Percentiles rank a stretch among this genome's conserved stretches.
Evolutionary conservation across 1,140 invertebrate genomes (phyloP).

Genomic region (Catajapyx aquilonaris): DNA sequence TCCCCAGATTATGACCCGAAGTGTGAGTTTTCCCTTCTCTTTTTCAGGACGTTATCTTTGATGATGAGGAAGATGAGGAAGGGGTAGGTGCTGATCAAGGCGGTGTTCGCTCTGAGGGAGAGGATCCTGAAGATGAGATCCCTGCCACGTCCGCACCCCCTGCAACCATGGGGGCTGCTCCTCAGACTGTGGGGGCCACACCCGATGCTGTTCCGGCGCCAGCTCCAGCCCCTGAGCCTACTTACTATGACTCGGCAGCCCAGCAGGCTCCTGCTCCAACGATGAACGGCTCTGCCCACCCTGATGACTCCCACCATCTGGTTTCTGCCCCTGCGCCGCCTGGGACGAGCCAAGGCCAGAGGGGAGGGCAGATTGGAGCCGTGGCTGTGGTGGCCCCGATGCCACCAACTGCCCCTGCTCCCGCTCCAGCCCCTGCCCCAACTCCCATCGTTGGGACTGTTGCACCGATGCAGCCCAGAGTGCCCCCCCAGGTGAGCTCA

Average conservation of each 20-base stretch:
- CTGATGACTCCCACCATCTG: constrained; percentile 13
- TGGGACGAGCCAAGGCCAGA: constrained; percentile 1
- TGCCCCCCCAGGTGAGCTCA: constrained; percentile 5
- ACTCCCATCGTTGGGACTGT: neutral
- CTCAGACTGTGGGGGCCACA: neutral
- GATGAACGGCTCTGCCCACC: constrained; percentile 16
- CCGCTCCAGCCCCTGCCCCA: constrained; percentile 1
- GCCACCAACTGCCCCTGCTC: constrained; percentile 7
- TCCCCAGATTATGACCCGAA: neutral
- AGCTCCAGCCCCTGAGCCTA: constrained; percentile 13
- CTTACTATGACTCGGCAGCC: constrained; percentile 14
- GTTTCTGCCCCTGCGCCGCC: constrained; percentile 9
- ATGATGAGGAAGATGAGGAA: constrained; percentile 63
- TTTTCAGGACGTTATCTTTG: constrained; percentile 44
- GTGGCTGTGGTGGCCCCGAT: neutral
- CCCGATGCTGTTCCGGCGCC: constrained; percentile 1
- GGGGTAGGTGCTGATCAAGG: constrained; percentile 30
- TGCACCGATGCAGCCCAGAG: constrained; percentile 3
- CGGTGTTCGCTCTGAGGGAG: constrained; percentile 38
- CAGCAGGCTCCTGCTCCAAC: constrained; percentile 9
- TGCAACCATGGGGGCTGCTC: neutral
- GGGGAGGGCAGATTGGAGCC: too few species aligned
- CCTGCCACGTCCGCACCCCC: constrained; percentile 8
- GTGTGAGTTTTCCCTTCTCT: too few species aligned
- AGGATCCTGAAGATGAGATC: constrained; percentile 32